Conservation (phyloP, 2,797 vertebrate genomes). For the Gila robusta region DNA sequence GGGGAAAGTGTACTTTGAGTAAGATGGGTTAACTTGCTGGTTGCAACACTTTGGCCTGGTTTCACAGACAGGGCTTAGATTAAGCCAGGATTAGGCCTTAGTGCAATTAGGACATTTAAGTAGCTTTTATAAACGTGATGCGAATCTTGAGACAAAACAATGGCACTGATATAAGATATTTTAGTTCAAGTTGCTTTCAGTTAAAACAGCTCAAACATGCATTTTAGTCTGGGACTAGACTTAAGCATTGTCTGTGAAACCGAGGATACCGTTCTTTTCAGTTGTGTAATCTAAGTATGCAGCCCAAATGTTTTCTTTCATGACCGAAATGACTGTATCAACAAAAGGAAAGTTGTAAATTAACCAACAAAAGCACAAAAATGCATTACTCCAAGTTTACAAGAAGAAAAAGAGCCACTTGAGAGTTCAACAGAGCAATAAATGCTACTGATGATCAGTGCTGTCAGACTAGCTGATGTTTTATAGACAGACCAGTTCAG, state of each 20-base stretch:
- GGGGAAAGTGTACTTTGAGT: neutral
- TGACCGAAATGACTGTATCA: neutral
- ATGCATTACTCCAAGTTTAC: neutral
- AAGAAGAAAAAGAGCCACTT: neutral
- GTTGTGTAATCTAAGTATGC: neutral
- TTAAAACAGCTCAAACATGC: no score
- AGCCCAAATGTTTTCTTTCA: neutral
- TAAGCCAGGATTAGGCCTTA: no score
- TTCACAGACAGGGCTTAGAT: no score
- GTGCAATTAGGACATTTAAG: no score
- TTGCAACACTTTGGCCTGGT: neutral
- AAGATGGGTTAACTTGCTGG: neutral
- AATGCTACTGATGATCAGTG: neutral
- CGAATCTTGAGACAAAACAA: no score
- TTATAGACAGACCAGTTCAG: neutral
- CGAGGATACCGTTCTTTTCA: neutral
- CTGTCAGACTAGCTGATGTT: constrained; percentile 28
- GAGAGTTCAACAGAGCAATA: neutral
- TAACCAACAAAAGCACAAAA: neutral
- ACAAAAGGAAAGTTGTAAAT: neutral
- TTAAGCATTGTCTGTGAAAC: no score
- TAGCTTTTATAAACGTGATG: no score
- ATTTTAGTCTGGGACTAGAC: no score
- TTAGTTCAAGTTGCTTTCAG: no score
- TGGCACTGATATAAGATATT: no score